Evolutionary conservation across 2,888 invertebrate species (phyloP).

Genomic region (Patella ulyssiponensis): DNA sequence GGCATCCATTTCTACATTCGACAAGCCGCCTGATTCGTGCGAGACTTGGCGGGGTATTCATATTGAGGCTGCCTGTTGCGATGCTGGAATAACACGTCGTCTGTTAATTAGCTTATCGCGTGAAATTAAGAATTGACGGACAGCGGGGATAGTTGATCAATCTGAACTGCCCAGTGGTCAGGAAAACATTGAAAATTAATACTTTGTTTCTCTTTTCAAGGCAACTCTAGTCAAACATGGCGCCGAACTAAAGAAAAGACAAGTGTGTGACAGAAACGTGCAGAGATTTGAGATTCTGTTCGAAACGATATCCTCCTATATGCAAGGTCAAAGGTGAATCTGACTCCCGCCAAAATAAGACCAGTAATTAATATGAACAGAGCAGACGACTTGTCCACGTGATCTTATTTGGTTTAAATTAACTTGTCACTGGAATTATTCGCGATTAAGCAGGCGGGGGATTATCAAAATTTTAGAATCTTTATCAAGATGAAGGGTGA

Average conservation of each 20-base stretch:
- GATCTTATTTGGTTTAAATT: not conserved
- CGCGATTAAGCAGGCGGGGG: not conserved
- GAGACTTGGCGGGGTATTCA: conserved; percentile 1
- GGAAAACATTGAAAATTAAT: conserved; percentile 1
- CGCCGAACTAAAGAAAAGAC: no score
- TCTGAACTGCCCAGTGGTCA: not conserved
- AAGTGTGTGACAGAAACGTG: no score
- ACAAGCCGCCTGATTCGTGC: not conserved
- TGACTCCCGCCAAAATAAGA: not conserved
- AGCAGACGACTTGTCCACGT: not conserved
- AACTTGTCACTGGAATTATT: not conserved
- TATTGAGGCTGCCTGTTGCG: conserved; percentile 3
- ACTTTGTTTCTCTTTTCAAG: conserved; percentile 3
- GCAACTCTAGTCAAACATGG: no score
- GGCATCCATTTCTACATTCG: not conserved
- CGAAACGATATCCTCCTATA: not conserved
- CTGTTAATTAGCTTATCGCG: not conserved
- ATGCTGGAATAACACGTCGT: not conserved
- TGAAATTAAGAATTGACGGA: not conserved
- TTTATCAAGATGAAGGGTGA: not conserved
- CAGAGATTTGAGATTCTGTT: no score
- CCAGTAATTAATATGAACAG: not conserved
- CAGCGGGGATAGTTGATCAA: not conserved
- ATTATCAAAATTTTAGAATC: conserved; percentile 3
- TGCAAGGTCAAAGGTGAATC: conserved; percentile 3